Base-by-base conservation (phyloP, 2,797 vertebrate genomes). In the Kryptopterus vitreolus region DNA sequence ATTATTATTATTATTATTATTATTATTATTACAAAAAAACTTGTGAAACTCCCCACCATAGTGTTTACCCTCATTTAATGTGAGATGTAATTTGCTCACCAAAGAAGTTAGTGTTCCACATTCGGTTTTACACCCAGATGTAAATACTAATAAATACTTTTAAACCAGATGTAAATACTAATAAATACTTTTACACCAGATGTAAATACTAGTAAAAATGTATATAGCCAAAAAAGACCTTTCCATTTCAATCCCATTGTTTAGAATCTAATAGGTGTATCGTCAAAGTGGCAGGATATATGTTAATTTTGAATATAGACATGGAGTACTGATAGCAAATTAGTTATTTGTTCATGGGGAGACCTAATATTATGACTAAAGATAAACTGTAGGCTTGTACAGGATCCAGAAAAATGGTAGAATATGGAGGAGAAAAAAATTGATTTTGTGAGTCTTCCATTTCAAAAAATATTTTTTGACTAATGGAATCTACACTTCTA, bases 301-400 rank as follows among this genome's bases (percentile, higher is more conserved):
- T 71, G 22, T 66, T n/a, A 72, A 31, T 38, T 53, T 65, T 43
- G 4, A 78, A 61, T 35, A 53, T 78, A 24, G 55, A 43, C 50
- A 22, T 68, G 69, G 57, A 63, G 55, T 62, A 58, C 63, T 62
- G 57, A 48, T 80, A 81, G 81, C 83, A 72, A 81, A 68, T 59
- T 70, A 16, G 70, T 76, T 57, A 13, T 61, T 63, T 53, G 62
- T 52, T 52, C 66, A 57, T 68, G 43, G 33, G 48, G 57, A 59
- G 58, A 82, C 71, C 77, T 59, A 78, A 82, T 76, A 55, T 84
- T 80, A 58, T 59, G 52, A 76, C 52, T 82, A 33, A 77, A 68
- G 59, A 48, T 75, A 82, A 76, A 33, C 73, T 77, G 68, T 59
- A 55, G 78, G 82, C 63, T 13, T 83, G 24, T 16, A 12, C 43